Conservation (phyloP, 2,113 vertebrate species). For the Apus apus region DNA sequence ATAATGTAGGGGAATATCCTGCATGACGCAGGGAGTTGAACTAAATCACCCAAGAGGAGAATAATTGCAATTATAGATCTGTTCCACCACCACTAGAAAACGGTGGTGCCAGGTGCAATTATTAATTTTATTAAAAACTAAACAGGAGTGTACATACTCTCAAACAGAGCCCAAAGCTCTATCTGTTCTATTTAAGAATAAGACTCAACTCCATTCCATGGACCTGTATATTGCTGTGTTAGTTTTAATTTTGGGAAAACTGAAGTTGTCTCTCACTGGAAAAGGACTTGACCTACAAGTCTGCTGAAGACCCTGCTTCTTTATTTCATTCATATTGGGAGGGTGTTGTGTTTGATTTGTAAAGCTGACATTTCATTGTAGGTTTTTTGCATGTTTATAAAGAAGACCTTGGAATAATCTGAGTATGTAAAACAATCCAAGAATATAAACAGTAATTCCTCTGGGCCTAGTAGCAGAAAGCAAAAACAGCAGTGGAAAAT, state of each 20-base stretch:
- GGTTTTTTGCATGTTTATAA: background rate
- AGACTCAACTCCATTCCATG: background rate
- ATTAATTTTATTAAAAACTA: slow-evolving; percentile 14
- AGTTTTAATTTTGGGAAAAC: background rate
- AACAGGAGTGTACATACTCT: background rate
- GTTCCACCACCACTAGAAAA: background rate
- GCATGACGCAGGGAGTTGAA: background rate
- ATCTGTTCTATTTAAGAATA: background rate
- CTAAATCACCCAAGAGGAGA: slow-evolving; percentile 56
- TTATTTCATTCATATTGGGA: background rate
- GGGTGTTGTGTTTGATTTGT: background rate
- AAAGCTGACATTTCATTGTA: background rate
- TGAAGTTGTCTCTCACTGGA: background rate
- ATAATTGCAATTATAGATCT: slow-evolving; percentile 65
- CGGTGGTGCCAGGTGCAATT: background rate
- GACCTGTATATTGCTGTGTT: background rate
- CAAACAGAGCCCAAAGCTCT: background rate
- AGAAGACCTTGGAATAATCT: background rate
- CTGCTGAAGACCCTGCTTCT: background rate
- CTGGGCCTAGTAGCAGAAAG: background rate
- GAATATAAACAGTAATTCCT: background rate
- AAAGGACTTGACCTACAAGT: background rate
- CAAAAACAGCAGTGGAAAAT: background rate
- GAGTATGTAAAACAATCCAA: background rate
- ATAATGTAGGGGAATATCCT: slow-evolving; percentile 46